Evolutionary conservation across 2,113 vertebrate genomes (phyloP).

Genomic region (Phalacrocorax brasilianus): DNA sequence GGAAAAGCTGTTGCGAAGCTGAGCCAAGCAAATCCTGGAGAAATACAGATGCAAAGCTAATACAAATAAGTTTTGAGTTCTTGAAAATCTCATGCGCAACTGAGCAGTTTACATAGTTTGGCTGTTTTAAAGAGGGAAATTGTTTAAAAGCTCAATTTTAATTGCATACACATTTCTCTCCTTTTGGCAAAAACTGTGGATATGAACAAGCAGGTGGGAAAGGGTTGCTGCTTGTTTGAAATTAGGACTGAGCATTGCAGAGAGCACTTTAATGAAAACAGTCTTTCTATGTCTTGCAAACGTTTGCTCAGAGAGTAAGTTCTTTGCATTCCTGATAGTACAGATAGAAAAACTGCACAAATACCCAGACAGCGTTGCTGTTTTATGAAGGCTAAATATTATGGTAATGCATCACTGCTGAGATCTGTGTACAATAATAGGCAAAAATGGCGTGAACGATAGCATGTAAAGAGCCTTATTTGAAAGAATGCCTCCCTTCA

Average conservation of each 20-base stretch:
- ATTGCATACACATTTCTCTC: background rate
- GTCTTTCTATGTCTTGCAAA: background rate
- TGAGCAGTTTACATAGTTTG: background rate
- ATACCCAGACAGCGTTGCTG: rapidly evolving
- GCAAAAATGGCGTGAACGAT: background rate
- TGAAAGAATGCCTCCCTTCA: background rate
- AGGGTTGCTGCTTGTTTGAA: background rate
- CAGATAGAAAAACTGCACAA: background rate
- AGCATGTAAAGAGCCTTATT: background rate
- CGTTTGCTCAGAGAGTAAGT: background rate
- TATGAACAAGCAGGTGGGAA: background rate
- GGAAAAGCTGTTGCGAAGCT: background rate
- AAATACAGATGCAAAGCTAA: background rate
- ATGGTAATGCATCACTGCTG: background rate
- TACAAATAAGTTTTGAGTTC: background rate
- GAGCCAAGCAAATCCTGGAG: background rate
- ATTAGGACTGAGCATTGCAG: background rate
- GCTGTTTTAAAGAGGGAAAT: background rate
- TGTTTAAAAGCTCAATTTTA: background rate
- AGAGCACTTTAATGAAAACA: background rate
- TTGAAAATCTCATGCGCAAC: background rate
- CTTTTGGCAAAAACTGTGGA: background rate
- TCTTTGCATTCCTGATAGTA: background rate
- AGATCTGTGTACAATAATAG: background rate
- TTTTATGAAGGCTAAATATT: background rate